These are phyloP conservation scores for Mico argentatus DNA, from an alignment of 2,797 vertebrate species.

Conservation along the genomic window DNA sequence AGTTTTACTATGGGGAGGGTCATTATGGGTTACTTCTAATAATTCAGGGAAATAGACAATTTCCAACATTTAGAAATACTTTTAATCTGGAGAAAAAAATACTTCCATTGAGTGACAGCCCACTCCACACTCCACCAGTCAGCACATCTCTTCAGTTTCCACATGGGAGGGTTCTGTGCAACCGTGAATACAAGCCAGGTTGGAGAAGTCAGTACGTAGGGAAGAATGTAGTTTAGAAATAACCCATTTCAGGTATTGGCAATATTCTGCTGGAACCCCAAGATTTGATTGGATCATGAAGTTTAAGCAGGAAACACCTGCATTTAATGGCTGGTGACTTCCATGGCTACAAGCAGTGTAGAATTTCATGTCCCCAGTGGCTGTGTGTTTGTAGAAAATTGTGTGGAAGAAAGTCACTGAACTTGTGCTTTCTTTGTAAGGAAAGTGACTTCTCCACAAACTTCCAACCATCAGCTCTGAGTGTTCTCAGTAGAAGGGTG, in stretches of 20 bases:
- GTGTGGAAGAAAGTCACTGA: too few species aligned
- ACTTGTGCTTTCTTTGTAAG: neutral
- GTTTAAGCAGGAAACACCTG: neutral
- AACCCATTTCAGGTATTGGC: neutral
- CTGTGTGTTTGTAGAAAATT: neutral
- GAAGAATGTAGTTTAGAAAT: too few species aligned
- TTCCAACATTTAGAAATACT: neutral
- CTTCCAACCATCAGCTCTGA: neutral
- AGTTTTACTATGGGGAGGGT: neutral
- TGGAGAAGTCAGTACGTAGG: neutral
- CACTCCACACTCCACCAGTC: neutral
- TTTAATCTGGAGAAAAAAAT: neutral
- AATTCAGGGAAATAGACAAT: neutral
- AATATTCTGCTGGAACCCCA: neutral
- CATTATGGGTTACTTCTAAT: neutral
- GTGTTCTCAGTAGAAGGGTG: too few species aligned
- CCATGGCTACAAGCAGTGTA: neutral
- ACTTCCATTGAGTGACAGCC: neutral
- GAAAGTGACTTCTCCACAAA: neutral
- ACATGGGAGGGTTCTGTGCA: neutral
- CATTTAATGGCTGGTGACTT: too few species aligned
- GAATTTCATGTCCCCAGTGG: neutral
- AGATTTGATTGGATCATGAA: too few species aligned
- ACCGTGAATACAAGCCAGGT: neutral
- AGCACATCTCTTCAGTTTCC: neutral